These are phyloP conservation scores for Lacerta agilis DNA, from an alignment of 2,797 vertebrate species.

Conservation along the genomic window DNA sequence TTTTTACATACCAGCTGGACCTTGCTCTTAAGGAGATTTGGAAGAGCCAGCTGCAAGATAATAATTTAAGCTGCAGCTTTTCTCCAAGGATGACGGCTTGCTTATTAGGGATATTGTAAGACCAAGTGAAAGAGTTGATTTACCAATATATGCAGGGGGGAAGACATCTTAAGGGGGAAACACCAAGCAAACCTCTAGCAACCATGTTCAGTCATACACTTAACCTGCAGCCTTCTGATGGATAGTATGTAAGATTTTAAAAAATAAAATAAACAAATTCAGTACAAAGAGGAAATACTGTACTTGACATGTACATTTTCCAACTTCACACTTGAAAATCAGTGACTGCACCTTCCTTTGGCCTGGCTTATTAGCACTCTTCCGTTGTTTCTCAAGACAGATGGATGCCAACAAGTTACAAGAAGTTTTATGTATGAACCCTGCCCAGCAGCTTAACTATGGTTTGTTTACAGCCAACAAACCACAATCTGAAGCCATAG, in stretches of 20 bases:
- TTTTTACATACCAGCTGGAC: slow-evolving; percentile 18
- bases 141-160: neutral
- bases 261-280: neutral
- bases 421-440: too few species aligned
- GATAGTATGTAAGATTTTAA: too few species aligned
- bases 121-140: slow-evolving; percentile 15
- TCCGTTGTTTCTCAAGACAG: too few species aligned
- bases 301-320: neutral
- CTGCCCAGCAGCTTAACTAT: too few species aligned
- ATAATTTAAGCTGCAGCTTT: slow-evolving; percentile 34
- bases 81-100: neutral
- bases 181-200: neutral
- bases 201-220: neutral
- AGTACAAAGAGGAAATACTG: neutral
- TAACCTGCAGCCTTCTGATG: neutral
- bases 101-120: slow-evolving; percentile 21
- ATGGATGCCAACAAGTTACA: too few species aligned
- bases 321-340: neutral
- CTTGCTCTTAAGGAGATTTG: slow-evolving; percentile 31
- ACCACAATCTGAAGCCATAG: too few species aligned
- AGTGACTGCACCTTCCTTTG: neutral
- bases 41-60: slow-evolving; percentile 11
- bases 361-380: too few species aligned
- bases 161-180: neutral
- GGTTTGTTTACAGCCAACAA: too few species aligned